Percentiles rank a stretch among this genome's conserved stretches.
Conservation (phyloP, 1,140 invertebrate genomes). For the Augochlora pura region DNA sequence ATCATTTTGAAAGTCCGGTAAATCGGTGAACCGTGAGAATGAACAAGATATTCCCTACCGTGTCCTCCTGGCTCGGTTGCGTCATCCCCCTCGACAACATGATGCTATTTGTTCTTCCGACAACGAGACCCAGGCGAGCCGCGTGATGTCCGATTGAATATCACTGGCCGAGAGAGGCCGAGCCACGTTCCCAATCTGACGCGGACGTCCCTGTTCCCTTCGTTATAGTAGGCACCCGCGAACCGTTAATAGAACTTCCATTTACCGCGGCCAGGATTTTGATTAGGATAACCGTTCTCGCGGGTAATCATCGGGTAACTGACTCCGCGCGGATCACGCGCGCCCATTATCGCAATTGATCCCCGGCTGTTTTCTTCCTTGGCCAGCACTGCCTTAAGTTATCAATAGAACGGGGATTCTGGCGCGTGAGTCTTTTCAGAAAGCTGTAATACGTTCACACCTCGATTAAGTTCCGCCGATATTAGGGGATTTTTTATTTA, state of each 20-base stretch:
- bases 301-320: conserved; percentile 15
- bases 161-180: conserved; percentile 2
- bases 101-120: conserved; percentile 42
- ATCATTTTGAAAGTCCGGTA: conserved; percentile 51
- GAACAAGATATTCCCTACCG: conserved; percentile 48
- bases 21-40: conserved; percentile 49
- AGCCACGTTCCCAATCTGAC: conserved; percentile 12
- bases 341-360: conserved; percentile 16
- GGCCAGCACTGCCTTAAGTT: background rate
- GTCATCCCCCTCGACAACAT: conserved; percentile 1
- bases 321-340: background rate
- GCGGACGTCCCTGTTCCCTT: background rate
- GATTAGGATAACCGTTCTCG: conserved; percentile 43
- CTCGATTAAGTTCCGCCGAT: no score
- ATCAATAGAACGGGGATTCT: no score
- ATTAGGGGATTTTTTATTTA: no score
- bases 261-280: conserved; percentile 36
- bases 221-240: no score
- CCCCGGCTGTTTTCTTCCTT: background rate
- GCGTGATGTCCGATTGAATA: conserved; percentile 35
- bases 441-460: no score
- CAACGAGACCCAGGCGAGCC: conserved; percentile 1
- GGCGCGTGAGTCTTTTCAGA: no score
- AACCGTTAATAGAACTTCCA: conserved; percentile 21
- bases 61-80: conserved; percentile 29